These are phyloP conservation scores for Sturmia bella DNA, from an alignment of 2,888 invertebrate species.

Conservation along the genomic window DNA sequence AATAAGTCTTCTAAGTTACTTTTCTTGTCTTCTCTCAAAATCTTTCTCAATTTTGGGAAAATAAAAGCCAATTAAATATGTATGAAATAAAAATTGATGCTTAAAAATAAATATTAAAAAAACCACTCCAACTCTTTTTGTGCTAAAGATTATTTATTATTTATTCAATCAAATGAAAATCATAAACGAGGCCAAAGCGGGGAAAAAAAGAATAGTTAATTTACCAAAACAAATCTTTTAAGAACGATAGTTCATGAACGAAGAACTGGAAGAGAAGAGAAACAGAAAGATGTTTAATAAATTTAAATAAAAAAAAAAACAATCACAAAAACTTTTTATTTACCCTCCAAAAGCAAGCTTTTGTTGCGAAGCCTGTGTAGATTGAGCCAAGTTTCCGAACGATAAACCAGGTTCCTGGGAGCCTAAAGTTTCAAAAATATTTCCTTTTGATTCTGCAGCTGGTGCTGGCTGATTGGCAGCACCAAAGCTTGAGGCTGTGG, in stretches of 20 bases:
- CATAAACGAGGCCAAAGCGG: no score
- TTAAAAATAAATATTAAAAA: no score
- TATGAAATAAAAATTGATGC: no score
- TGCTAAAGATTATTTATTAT: no score
- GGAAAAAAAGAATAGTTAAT: not conserved
- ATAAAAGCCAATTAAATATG: no score
- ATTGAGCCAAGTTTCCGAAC: conserved; percentile 81
- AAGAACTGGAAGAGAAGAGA: conserved; percentile 65
- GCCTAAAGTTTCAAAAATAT: conserved; percentile 80
- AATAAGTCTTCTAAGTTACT: no score
- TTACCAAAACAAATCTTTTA: conserved; percentile 51
- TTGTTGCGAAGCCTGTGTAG: conserved; percentile 74
- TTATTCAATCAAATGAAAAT: no score
- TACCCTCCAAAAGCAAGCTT: conserved; percentile 81
- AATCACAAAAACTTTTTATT: conserved; percentile 62
- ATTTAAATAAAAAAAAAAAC: not conserved
- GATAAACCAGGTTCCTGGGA: conserved; percentile 79
- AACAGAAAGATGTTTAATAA: conserved; percentile 1
- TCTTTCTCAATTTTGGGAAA: no score
- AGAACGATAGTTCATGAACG: conserved; percentile 72
- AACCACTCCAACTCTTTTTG: no score
- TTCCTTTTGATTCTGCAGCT: conserved; percentile 73
- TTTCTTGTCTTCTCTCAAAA: no score
- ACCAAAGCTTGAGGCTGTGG: conserved; percentile 73
- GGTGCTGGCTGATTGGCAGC: conserved; percentile 69